These are phyloP conservation scores for Uromys caudimaculatus DNA, from an alignment of 2,797 vertebrate genomes.

Conservation along the genomic window DNA sequence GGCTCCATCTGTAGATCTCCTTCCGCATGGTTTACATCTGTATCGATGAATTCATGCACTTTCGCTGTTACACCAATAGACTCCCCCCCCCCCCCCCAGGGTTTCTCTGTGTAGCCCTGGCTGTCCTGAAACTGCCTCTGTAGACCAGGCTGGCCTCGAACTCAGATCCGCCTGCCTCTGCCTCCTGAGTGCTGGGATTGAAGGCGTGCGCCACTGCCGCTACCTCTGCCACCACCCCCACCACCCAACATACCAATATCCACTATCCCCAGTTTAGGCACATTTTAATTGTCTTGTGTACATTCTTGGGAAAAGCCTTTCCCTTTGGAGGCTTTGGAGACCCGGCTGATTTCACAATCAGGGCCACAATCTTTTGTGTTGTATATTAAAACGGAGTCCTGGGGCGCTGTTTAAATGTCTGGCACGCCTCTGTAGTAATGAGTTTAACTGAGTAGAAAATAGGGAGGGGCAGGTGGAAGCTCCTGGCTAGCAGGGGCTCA, in stretches of 20 bases:
- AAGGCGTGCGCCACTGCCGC: too few species aligned
- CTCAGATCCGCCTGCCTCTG: too few species aligned
- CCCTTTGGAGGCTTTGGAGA: neutral
- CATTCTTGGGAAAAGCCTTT: neutral
- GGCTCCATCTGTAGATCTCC: neutral
- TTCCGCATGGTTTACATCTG: neutral
- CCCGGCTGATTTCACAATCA: neutral
- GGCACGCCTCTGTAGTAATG: neutral
- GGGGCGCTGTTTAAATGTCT: neutral
- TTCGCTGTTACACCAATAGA: neutral
- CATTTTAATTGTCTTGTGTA: neutral
- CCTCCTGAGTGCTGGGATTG: too few species aligned
- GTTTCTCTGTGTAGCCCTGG: too few species aligned
- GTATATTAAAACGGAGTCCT: neutral
- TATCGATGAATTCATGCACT: neutral
- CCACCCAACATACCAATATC: neutral
- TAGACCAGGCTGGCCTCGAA: too few species aligned
- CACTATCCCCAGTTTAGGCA: neutral
- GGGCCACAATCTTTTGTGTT: neutral
- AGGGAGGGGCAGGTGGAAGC: neutral
- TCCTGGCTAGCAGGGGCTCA: neutral
- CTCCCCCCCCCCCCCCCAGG: neutral
- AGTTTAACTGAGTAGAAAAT: conserved; percentile 7
- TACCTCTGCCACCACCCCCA: too few species aligned
- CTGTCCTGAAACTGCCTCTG: too few species aligned